Base-by-base conservation (phyloP, 2,888 invertebrate genomes). In the Cosmia pyralina region DNA sequence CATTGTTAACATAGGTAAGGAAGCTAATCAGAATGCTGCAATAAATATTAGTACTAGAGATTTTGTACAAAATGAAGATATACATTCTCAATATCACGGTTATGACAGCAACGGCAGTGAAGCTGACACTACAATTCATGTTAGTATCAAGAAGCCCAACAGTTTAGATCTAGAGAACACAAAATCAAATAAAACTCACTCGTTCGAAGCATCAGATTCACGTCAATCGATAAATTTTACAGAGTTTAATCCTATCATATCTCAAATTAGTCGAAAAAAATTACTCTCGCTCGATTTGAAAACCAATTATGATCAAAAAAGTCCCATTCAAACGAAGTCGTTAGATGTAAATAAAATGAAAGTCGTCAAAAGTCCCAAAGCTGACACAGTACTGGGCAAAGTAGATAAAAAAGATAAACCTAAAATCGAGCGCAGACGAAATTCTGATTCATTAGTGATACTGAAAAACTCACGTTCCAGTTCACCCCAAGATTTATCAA, bases 71-170 rank as follows among this genome's bases (percentile, higher is more conserved):
- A 82, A 77, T 55, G 88, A 89, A 52, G 89, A 88, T 59, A 79
- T 66, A 19, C 59, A 72, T 48, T 86, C 88, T 55, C 92, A 95
- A 79, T 96, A 96, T 88, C 96, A 96, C 84, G 96, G 96, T n/a
- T 96, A 96, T 85, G 96, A 96, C 55, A 96, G 96, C 79, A 96
- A 96, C 72, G 92, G 94, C 52, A 96, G 96, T 83, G 94, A 94
- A 76, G 96, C 95, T 60, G 96, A 96, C 90, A 96, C 96, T 5
- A 96, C 96, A 65, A 96, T 96, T 66, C 94, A 96, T 75, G 89
- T 96, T 58, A 96, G 92, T 81, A 91, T 94, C 84, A 95, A 95
- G 13, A 93, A 90, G 81, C 90, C 91, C 81, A 91, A 86, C 68
- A 91, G 87, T 84, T 74, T 85, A 34, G 89, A 92, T 72, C 69